Percentiles rank a stretch among this genome's conserved stretches.
phyloP scores from a whole-genome alignment of 2,888 invertebrate species.

The Caenorhabditis sp. region DNA sequence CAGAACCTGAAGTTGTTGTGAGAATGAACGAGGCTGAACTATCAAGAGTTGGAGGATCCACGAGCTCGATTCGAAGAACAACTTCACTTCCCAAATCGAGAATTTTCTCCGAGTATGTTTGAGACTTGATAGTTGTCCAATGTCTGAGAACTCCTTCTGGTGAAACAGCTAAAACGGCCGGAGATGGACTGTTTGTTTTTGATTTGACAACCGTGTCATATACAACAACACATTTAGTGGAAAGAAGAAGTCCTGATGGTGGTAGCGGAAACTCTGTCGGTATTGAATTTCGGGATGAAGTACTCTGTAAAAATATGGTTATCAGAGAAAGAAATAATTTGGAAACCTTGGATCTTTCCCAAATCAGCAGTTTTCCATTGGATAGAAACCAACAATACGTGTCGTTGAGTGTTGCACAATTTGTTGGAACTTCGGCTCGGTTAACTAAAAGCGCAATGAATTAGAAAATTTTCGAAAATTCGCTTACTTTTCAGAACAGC shows the following conservation, averaged over 20 bases:
- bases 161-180: conserved; percentile 26
- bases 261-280: conserved; percentile 25
- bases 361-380: conserved; percentile 27
- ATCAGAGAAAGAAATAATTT: too few species aligned
- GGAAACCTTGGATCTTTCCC: conserved; percentile 25
- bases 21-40: conserved; percentile 19
- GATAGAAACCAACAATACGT: conserved; percentile 37
- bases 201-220: conserved; percentile 11
- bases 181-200: conserved; percentile 3
- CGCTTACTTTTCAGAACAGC: conserved; percentile 29
- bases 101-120: conserved; percentile 20
- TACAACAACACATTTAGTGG: conserved; percentile 31
- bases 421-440: conserved; percentile 13
- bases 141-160: conserved; percentile 42
- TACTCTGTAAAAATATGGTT: too few species aligned
- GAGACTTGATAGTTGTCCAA: conserved; percentile 22
- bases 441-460: conserved; percentile 24
- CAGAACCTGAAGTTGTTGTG: conserved; percentile 34
- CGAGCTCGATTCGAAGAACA: conserved; percentile 20
- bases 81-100: conserved; percentile 39
- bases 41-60: conserved; percentile 8
- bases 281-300: conserved; percentile 14
- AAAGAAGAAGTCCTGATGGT: conserved; percentile 26
- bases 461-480: conserved; percentile 11
- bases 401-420: conserved; percentile 37